Conservation (phyloP, 2,113 vertebrate genomes). For the Baryphthengus martii region DNA sequence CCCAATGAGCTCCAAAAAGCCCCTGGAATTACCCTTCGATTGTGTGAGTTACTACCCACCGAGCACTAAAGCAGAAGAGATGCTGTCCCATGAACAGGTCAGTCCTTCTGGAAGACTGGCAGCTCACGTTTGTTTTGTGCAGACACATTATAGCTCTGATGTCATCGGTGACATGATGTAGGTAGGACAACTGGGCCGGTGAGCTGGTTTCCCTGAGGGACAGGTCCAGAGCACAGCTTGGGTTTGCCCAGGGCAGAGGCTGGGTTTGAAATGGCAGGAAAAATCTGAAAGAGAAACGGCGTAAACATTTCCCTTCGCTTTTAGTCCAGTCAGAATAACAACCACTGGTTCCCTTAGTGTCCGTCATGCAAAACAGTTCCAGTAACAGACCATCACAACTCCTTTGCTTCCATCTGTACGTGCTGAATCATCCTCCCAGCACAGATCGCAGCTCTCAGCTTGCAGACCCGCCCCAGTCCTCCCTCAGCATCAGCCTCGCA, state of each 20-base stretch:
- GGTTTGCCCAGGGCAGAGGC: not conserved
- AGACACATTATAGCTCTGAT: not conserved
- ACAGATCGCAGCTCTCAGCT: not conserved
- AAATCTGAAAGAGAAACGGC: not conserved
- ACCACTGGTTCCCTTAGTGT: not conserved
- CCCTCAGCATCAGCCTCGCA: not conserved
- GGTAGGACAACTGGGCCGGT: accelerated
- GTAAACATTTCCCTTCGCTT: not conserved
- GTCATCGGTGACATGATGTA: not conserved
- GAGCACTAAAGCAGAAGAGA: not conserved
- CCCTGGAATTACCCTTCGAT: not conserved
- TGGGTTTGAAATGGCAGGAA: not conserved
- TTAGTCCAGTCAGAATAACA: not conserved
- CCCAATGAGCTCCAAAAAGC: not conserved
- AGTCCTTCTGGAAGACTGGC: not conserved
- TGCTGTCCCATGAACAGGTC: not conserved
- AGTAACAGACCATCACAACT: not conserved
- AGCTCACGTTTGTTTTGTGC: not conserved
- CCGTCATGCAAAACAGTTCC: not conserved
- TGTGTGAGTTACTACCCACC: not conserved
- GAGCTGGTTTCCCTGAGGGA: not conserved
- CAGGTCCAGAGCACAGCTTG: not conserved
- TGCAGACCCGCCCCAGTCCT: not conserved
- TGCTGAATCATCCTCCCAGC: not conserved
- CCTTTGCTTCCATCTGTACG: not conserved